Percentiles rank a stretch among this genome's conserved stretches.
Evolutionary conservation across 2,797 vertebrate genomes (phyloP).

Genomic region (Halcyon badia): DNA sequence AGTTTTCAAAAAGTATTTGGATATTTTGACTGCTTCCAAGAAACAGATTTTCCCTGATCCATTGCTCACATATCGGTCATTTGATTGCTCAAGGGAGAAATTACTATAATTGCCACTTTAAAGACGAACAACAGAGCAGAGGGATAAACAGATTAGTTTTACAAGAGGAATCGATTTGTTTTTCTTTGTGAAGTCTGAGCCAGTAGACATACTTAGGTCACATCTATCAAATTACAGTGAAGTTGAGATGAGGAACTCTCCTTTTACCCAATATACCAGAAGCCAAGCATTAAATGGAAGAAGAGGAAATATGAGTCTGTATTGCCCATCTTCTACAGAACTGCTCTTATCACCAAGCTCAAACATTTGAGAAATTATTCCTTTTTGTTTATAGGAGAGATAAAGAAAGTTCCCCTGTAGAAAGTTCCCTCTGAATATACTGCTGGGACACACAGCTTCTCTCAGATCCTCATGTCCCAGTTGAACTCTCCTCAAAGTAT

Average conservation of each 20-base stretch:
- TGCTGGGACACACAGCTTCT: background rate
- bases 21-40: background rate
- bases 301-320: background rate
- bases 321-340: background rate
- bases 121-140: background rate
- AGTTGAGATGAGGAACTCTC: background rate
- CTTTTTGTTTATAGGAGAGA: background rate
- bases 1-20: background rate
- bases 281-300: background rate
- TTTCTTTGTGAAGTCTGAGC: background rate
- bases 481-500: background rate
- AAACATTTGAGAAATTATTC: background rate
- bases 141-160: slow-evolving; percentile 12
- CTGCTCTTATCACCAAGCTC: background rate
- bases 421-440: background rate
- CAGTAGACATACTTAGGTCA: background rate
- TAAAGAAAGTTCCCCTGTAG: background rate
- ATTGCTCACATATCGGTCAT: background rate
- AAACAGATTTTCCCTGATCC: slow-evolving; percentile 15
- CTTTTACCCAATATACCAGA: background rate
- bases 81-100: slow-evolving; percentile 23
- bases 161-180: background rate
- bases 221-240: background rate
- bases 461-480: background rate
- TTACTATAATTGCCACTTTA: slow-evolving; percentile 9